phyloP scores from a whole-genome alignment of 2,113 vertebrate genomes.

The Malurus melanocephalus region DNA sequence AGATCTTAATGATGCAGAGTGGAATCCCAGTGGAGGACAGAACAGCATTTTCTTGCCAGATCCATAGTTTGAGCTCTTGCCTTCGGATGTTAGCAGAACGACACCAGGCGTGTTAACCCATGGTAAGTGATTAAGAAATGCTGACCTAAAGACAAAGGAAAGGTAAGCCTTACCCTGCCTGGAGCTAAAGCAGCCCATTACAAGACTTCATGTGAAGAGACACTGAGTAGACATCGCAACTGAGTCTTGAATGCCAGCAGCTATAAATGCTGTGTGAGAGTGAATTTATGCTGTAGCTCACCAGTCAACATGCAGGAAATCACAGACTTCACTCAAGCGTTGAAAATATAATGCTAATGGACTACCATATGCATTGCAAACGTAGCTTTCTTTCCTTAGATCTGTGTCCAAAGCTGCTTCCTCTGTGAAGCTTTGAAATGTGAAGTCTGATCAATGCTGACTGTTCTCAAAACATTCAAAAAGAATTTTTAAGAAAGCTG shows the following conservation, averaged over 20 bases:
- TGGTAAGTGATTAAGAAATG: neutral
- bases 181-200: neutral
- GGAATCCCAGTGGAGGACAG: neutral
- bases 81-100: neutral
- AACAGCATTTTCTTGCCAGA: neutral
- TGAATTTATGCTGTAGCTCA: constrained; percentile 22
- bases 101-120: neutral
- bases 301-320: constrained; percentile 36
- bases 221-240: neutral
- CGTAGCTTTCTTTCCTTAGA: constrained; percentile 24
- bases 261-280: constrained; percentile 29
- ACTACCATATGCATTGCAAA: constrained; percentile 50
- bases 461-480: constrained; percentile 46
- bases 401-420: constrained; percentile 46
- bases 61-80: neutral
- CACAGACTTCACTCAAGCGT: constrained; percentile 24
- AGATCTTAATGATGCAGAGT: neutral
- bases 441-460: constrained; percentile 32
- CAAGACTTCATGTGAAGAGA: neutral
- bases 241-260: constrained; percentile 2
- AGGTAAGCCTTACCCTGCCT: neutral
- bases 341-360: constrained; percentile 57
- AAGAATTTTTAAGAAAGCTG: constrained; percentile 57
- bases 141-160: constrained; percentile 15
- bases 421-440: constrained; percentile 35